Evolutionary conservation across 2,888 invertebrate genomes (phyloP).

Genomic region (Crematogaster levior): DNA sequence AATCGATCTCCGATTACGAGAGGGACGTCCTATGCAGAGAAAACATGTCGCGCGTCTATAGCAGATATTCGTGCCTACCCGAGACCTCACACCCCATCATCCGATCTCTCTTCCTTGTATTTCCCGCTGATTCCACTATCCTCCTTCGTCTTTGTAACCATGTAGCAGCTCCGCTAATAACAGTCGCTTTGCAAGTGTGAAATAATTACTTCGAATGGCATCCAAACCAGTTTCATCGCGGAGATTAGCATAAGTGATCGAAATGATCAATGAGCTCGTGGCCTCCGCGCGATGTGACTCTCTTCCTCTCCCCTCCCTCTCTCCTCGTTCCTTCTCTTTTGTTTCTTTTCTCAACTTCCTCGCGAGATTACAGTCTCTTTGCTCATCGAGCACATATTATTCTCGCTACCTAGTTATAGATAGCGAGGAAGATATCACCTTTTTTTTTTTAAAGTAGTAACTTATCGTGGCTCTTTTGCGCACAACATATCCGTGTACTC

Average conservation of each 20-base stretch:
- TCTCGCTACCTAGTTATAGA: constrained; percentile 59
- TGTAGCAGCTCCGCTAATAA: constrained; percentile 75
- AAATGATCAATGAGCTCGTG: constrained; percentile 82
- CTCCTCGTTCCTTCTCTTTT: constrained; percentile 11
- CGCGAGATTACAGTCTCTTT: constrained; percentile 59
- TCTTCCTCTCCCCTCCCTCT: constrained; percentile 14
- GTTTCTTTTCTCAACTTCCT: constrained; percentile 30
- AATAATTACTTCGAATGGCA: constrained; percentile 83
- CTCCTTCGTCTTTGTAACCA: neutral
- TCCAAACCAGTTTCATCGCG: constrained; percentile 80
- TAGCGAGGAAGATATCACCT: constrained; percentile 31
- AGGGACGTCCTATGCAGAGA: constrained; percentile 54
- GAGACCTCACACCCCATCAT: constrained; percentile 55
- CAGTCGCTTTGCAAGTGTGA: constrained; percentile 83
- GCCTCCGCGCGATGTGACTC: constrained; percentile 71
- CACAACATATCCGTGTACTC: constrained; percentile 67
- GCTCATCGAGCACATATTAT: constrained; percentile 56
- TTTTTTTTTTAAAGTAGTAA: constrained; percentile 53
- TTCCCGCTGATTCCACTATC: constrained; percentile 28
- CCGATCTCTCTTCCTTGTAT: constrained; percentile 35
- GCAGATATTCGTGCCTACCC: constrained; percentile 46
- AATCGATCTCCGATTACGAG: constrained; percentile 69
- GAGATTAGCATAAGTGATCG: constrained; percentile 83
- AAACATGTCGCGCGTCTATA: constrained; percentile 42
- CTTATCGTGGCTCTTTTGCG: constrained; percentile 67